phyloP scores from a whole-genome alignment of 2,888 invertebrate genomes.

The Tiliacea aurago region DNA sequence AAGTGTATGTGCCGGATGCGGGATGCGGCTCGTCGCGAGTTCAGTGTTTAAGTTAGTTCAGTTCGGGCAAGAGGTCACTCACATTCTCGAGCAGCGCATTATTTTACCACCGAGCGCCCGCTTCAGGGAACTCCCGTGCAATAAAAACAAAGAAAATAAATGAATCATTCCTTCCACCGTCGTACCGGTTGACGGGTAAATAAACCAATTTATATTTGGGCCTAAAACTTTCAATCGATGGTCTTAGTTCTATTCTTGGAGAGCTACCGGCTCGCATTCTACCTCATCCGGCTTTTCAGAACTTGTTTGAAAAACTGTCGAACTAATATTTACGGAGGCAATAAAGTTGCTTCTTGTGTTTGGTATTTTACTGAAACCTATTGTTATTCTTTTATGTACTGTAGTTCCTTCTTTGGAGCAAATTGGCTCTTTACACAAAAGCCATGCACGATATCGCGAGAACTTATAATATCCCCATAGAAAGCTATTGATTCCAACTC shows the following conservation, averaged over 20 bases:
- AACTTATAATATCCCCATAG: not conserved
- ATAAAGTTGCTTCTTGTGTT: not conserved
- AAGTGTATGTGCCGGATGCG: constrained; percentile 3
- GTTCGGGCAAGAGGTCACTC: constrained; percentile 52
- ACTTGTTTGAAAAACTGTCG: constrained; percentile 3
- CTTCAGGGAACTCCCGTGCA: constrained; percentile 42
- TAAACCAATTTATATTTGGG: constrained; percentile 38
- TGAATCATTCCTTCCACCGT: constrained; percentile 44
- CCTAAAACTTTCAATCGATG: constrained; percentile 33
- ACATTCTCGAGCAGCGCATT: constrained; percentile 18
- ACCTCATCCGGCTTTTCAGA: constrained; percentile 10
- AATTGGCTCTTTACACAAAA: constrained; percentile 24
- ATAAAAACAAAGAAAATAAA: constrained; percentile 50
- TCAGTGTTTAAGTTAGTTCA: constrained; percentile 40
- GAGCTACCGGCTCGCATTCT: constrained; percentile 1
- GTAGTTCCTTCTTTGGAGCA: constrained; percentile 21
- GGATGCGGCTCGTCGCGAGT: constrained; percentile 49
- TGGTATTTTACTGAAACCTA: not conserved
- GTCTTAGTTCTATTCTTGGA: constrained; percentile 38
- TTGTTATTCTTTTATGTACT: not conserved
- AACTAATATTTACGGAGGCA: not conserved
- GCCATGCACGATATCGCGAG: constrained; percentile 19
- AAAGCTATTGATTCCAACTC: constrained; percentile 3
- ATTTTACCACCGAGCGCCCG: not conserved
- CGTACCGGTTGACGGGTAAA: constrained; percentile 28